Evolutionary conservation across 2,797 vertebrate species (phyloP), one percentile per base, ranked within the genome.

Genomic region (Sardinella longiceps): DNA sequence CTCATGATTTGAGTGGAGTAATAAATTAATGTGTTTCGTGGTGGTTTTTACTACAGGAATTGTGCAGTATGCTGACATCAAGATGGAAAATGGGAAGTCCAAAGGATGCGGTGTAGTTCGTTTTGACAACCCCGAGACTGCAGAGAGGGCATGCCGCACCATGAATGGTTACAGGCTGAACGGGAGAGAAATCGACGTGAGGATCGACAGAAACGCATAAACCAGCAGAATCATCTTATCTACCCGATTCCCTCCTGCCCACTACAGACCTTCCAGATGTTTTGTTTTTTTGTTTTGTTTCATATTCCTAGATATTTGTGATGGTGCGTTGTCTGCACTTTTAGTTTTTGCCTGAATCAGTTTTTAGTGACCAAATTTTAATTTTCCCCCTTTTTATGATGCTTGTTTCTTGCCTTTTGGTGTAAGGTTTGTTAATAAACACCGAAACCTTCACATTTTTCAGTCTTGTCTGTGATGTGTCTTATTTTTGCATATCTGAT

Each of bases 31-130:
- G 10, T 5, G 1, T n/a, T 80, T 77, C n/a, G n/a, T n/a, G n/a
- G n/a, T n/a, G n/a, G 5, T 3, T 39, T 43, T 25, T 28, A 30
- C 33, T 23, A 43, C 89, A 99, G 98, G 98, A 51, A 96, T 97
- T 2, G 98, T 99, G 86, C 97, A 98, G 89, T 99, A 98, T 77
- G 98, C 98, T 0, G 98, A 99, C 88, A 99, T 99, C 88, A 99
- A 99, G 93, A 98, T 98, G 96, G 98, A 99, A 92, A 99, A 99
- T 0, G 98, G 98, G 46, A 99, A 99, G 88, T 99, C 98, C 23
- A 99, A 99, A 93, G 98, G 98, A 45, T 99, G 98, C 28, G 98
- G 98, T 0, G 97, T 99, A 88, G 98, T 99, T 77, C 94, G 98
- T 56, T 99, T 99, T 4, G 98, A 99, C 91, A 98, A 94, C 3